phyloP scores from a whole-genome alignment of 2,888 invertebrate genomes.

The Subacronicta megacephala region DNA sequence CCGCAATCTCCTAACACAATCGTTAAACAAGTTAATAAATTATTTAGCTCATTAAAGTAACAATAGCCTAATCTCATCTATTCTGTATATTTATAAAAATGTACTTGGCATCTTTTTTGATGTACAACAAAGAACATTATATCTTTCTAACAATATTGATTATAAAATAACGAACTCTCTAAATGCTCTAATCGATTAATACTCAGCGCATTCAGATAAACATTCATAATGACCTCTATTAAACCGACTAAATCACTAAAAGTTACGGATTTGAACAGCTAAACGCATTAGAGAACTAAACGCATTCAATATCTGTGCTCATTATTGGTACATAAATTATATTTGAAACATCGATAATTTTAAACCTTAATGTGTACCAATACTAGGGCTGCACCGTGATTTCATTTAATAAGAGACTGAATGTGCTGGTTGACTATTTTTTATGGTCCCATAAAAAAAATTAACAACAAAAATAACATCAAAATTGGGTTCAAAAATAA shows the following conservation, averaged over 20 bases:
- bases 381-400: conserved; percentile 16
- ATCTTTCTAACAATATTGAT: background rate
- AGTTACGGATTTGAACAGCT: conserved; percentile 30
- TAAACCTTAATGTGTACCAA: conserved; percentile 34
- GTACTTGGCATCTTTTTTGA: too few relatives aligned
- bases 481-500: too few relatives aligned
- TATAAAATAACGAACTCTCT: conserved; percentile 9
- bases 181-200: conserved; percentile 25
- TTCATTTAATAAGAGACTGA: too few relatives aligned
- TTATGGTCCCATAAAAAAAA: too few relatives aligned
- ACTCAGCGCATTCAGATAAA: conserved; percentile 19
- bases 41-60: too few relatives aligned
- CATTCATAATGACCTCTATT: conserved; percentile 22
- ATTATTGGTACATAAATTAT: conserved; percentile 46
- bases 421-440: too few relatives aligned
- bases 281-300: conserved; percentile 45
- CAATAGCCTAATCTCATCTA: too few relatives aligned
- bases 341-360: conserved; percentile 48
- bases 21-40: too few relatives aligned
- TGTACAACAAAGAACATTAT: too few relatives aligned
- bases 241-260: conserved; percentile 31
- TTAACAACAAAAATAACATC: too few relatives aligned
- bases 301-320: conserved; percentile 44
- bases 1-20: too few relatives aligned
- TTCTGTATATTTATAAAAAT: too few relatives aligned